Percentiles rank a stretch among this genome's conserved stretches.
These are phyloP conservation scores for Podotricha telesiphe DNA, from an alignment of 2,888 invertebrate species.

Conservation along the genomic window DNA sequence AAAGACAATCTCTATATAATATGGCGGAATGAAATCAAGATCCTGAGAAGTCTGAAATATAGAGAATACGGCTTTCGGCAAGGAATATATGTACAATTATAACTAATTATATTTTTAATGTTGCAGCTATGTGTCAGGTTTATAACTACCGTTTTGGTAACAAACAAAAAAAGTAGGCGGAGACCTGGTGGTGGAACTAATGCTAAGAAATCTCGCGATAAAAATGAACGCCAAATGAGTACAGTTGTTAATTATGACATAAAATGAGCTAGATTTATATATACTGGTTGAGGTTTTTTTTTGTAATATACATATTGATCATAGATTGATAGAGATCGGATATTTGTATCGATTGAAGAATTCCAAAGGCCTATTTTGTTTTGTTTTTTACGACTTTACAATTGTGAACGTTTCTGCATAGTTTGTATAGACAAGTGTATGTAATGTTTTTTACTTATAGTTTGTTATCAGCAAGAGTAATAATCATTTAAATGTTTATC, in stretches of 20 bases:
- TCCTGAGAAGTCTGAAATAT: too few relatives aligned
- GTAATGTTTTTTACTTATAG: not conserved
- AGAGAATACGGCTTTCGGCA: conserved; percentile 42
- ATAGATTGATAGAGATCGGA: conserved; percentile 31
- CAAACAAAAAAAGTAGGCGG: conserved; percentile 56
- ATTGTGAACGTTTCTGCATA: conserved; percentile 4
- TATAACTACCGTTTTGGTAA: conserved; percentile 59
- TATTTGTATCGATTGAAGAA: conserved; percentile 33
- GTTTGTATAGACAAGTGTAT: not conserved
- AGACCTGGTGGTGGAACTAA: conserved; percentile 57
- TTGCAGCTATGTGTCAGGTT: conserved; percentile 20
- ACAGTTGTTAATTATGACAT: conserved; percentile 83
- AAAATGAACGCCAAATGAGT: conserved; percentile 80
- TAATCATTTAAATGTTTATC: not conserved
- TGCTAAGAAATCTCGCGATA: conserved; percentile 70
- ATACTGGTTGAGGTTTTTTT: conserved; percentile 56
- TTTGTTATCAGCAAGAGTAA: not conserved
- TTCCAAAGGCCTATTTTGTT: conserved; percentile 26
- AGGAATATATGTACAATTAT: conserved; percentile 39
- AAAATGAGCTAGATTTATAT: conserved; percentile 71
- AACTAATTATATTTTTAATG: conserved; percentile 50
- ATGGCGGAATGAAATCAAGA: not conserved
- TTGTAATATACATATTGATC: conserved; percentile 15
- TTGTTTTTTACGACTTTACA: conserved; percentile 13
- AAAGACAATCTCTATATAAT: not conserved